A percentile compares a stretch with the other conserved stretches of the same genome.
These are phyloP conservation scores for Poecilobothrus nobilitatus DNA, from an alignment of 2,888 invertebrate species.

Conservation along the genomic window DNA sequence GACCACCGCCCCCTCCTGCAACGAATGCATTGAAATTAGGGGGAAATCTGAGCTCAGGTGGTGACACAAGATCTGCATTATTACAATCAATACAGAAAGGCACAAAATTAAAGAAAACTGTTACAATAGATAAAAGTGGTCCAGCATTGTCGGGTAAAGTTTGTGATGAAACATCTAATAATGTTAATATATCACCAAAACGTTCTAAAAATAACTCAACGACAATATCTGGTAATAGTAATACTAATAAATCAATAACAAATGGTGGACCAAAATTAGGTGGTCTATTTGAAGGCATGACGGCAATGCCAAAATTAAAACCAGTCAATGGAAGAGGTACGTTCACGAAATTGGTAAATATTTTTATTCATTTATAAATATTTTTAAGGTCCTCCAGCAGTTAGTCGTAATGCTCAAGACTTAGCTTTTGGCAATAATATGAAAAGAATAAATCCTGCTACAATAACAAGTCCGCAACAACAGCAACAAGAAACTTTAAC, in stretches of 20 bases:
- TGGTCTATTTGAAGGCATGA: conserved; percentile 41
- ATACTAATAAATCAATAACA: conserved; percentile 27
- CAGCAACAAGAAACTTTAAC: conserved; percentile 28
- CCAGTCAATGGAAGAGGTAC: conserved; percentile 41
- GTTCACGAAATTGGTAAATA: conserved; percentile 4
- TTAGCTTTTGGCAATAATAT: conserved; percentile 22
- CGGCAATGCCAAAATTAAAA: conserved; percentile 43
- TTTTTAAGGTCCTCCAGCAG: conserved; percentile 12
- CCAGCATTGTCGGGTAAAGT: conserved; percentile 63
- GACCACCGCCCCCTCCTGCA: conserved; percentile 56
- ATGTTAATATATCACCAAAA: conserved; percentile 11
- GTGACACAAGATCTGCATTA: conserved; percentile 58
- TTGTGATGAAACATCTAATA: conserved; percentile 24
- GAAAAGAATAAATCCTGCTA: conserved; percentile 18
- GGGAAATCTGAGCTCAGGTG: conserved; percentile 33
- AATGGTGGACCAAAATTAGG: conserved; percentile 41
- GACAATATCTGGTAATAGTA: conserved; percentile 19
- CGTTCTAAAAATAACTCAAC: neutral
- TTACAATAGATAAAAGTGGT: conserved; percentile 84
- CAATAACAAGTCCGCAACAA: conserved; percentile 18
- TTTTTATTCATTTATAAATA: conserved; percentile 9
- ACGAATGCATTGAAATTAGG: conserved; percentile 37
- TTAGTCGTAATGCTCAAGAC: conserved; percentile 16
- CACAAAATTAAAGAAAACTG: conserved; percentile 69
- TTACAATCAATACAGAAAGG: conserved; percentile 78